Conservation (phyloP, 2,797 vertebrate genomes). For the Synanceia verrucosa region DNA sequence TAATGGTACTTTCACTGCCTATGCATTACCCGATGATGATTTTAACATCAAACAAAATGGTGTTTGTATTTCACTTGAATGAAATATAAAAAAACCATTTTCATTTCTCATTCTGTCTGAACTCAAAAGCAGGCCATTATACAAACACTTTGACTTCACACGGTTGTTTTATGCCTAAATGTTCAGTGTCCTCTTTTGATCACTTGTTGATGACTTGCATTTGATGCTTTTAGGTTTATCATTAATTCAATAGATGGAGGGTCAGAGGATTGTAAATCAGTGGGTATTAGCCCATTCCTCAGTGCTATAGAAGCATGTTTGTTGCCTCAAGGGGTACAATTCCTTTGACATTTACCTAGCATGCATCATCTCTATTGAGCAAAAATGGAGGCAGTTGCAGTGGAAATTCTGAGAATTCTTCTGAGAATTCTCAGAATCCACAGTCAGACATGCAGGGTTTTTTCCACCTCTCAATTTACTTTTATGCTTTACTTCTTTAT, state of each 20-base stretch:
- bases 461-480: neutral
- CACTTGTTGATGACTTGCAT: slow-evolving; percentile 41
- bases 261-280: slow-evolving; percentile 28
- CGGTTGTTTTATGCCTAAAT: slow-evolving; percentile 19
- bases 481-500: neutral
- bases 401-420: neutral
- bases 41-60: slow-evolving; percentile 27
- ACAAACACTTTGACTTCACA: slow-evolving; percentile 19
- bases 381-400: neutral
- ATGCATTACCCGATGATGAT: neutral
- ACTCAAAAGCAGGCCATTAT: neutral
- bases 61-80: neutral
- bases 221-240: slow-evolving; percentile 46
- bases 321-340: slow-evolving; percentile 1
- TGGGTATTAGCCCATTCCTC: slow-evolving; percentile 29
- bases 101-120: slow-evolving; percentile 34
- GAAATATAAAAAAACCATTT: slow-evolving; percentile 11
- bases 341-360: slow-evolving; percentile 7
- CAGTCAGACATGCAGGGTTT: neutral
- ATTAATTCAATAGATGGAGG: slow-evolving; percentile 51
- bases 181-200: slow-evolving; percentile 53
- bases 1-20: neutral
- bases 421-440: neutral
- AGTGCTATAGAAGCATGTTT: neutral
- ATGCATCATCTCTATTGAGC: neutral